Percentiles rank a stretch among this genome's conserved stretches.
These are phyloP conservation scores for Apus apus DNA, from an alignment of 2,113 vertebrate species.

Conservation along the genomic window DNA sequence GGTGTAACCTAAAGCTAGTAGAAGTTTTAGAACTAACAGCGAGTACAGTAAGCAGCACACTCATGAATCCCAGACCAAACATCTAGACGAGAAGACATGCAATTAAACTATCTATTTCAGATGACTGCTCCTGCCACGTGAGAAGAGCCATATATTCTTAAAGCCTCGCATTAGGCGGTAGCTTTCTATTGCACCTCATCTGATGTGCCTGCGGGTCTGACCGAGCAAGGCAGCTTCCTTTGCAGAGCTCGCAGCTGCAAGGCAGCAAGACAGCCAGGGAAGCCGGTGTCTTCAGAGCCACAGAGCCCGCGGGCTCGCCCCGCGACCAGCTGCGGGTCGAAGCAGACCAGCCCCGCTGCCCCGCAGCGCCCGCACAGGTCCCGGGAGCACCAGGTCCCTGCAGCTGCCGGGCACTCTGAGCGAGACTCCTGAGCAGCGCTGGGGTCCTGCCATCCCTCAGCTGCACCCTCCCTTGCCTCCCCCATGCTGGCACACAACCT, in stretches of 20 bases:
- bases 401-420: not conserved
- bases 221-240: not conserved
- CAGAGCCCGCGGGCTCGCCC: not conserved
- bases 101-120: not conserved
- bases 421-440: rapidly evolving
- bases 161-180: not conserved
- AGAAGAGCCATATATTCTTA: not conserved
- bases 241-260: not conserved
- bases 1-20: not conserved
- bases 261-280: not conserved
- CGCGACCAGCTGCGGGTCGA: rapidly evolving
- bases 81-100: not conserved
- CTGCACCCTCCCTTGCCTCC: not conserved
- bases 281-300: not conserved
- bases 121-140: not conserved
- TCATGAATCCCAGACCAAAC: not conserved
- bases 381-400: rapidly evolving
- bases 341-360: rapidly evolving
- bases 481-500: not conserved
- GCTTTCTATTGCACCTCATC: not conserved
- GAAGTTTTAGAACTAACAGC: not conserved
- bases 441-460: not conserved
- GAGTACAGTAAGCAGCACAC: not conserved
- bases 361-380: not conserved
- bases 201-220: not conserved